phyloP scores from a whole-genome alignment of 1,140 invertebrate species.

The Apolygus lucorum region DNA sequence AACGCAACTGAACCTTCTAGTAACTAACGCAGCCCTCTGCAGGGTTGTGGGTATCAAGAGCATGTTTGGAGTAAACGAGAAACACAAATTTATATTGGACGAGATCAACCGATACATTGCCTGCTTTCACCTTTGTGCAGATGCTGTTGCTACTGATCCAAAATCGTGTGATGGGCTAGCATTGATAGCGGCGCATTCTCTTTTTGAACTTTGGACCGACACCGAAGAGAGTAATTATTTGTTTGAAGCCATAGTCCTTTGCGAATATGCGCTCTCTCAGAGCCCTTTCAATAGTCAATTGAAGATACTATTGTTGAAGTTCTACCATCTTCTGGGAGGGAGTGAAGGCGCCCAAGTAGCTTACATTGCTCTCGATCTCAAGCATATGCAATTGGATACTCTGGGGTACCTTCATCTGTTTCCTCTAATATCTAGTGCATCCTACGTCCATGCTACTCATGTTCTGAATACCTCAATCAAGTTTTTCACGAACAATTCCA shows the following conservation, averaged over 20 bases:
- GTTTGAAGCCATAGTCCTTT: constrained; percentile 52
- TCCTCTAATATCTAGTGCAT: constrained; percentile 56
- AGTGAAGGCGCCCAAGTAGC: constrained; percentile 55
- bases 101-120: constrained; percentile 47
- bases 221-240: constrained; percentile 49
- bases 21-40: constrained; percentile 57
- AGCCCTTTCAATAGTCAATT: constrained; percentile 63
- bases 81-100: constrained; percentile 39
- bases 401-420: constrained; percentile 74
- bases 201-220: constrained; percentile 58
- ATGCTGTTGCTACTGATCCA: constrained; percentile 29
- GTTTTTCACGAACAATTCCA: constrained; percentile 79
- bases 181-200: constrained; percentile 63
- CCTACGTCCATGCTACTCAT: constrained; percentile 52
- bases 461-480: constrained; percentile 63
- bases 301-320: constrained; percentile 30
- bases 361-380: constrained; percentile 71
- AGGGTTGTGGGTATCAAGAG: constrained; percentile 55
- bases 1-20: constrained; percentile 60
- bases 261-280: constrained; percentile 58
- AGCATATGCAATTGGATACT: constrained; percentile 90
- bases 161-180: constrained; percentile 57
- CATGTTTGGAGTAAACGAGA: constrained; percentile 20
- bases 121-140: constrained; percentile 35
- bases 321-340: constrained; percentile 44